Base-by-base conservation (phyloP, 2,888 invertebrate genomes). In the Eudasyphora cyanicolor region DNA sequence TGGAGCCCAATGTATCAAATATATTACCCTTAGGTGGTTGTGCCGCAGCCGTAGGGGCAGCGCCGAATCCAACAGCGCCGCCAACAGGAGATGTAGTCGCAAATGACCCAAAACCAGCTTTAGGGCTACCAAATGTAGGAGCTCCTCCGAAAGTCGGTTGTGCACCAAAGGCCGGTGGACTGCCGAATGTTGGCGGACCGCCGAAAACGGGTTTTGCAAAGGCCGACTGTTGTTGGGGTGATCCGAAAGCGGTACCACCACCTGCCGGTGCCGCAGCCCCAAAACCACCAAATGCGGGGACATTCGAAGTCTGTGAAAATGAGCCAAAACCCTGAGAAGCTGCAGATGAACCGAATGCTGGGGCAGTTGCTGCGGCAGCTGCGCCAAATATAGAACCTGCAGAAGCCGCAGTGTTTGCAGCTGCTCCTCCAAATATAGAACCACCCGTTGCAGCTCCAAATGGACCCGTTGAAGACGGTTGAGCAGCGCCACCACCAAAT, bases 81-180 rank as follows among this genome's bases (percentile, higher is more conserved):
- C 45, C 45, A 2, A 85, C 82, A 2, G 86, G 76, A 12, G 89
- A 84, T 17, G 86, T 86, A 1, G 85, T 82, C 3, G 82, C 64
- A 0, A 88, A 81, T 2, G 86, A 84, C 6, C 86, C 88, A 81
- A 92, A 92, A 7, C 88, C 86, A 6, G 88, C 88, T n/a, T 91
- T 91, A 12, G 90, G 89, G 27, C 87, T 89, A n/a, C 91, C 91
- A 79, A 92, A 92, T 7, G 90, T 88, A 0, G 92, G 85, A 2
- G 88, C 89, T 12, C 91, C 89, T 0, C 92, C 92, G 86, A 92
- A 92, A 7, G 90, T 90, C 1, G 92, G 90, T 27, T 91, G 89
- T 2, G 88, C 88, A 0, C 91, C 92, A 79, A 92, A 92, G 0
- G 91, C 87, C 2, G 89, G 89, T 17, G 89, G 87, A 32, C 87